Evolutionary conservation across 2,888 invertebrate species (phyloP), one percentile per base, ranked within the genome.

Genomic region (Lasioglossum marginatum): DNA sequence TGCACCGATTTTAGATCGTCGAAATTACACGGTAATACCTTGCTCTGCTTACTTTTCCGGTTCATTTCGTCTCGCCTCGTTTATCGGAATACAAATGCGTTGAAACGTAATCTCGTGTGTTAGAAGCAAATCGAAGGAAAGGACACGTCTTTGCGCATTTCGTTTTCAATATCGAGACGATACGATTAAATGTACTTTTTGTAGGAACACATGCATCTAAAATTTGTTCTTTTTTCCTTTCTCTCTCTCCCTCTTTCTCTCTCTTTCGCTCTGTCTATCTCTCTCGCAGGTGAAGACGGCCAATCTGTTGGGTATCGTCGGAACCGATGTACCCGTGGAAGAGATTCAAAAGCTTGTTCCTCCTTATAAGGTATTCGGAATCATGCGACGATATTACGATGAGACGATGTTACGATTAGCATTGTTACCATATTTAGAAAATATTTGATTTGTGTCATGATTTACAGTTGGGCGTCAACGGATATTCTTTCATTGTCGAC

Each of bases 401-500:
- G 34, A 6, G 8, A 66, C 19, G 8, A 14, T 14, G 14, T 60
- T 60, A 60, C 34, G 34, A 66, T 66, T 66, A 66, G 4, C 27
- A 60, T 27, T 0, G 31, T 34, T 19, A 70, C 12, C 12, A 43
- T n/a, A n/a, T n/a, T n/a, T n/a, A n/a, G 68, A 68, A 68, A 66
- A 34, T 34, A 66, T 34, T 10, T 10, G 14, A 31, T 34, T 68
- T 10, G 71, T 45, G 57, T 75, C 34, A 0, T 37, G 19, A 52
- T 81, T 93, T 96, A 85, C 96, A 99, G 98, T 96, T 99, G 93
- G 99, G 99, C 91, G 98, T 98, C 66, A 99, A 99, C 95, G 99
- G 98, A 78, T 99, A 99, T 96, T 98, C 99, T 77, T 99, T 99
- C 96, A 98, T 99, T 96, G 98, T 99, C 93, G 99, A 99, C 95